A percentile compares a stretch with the other conserved stretches of the same genome.
Evolutionary conservation across 2,888 invertebrate genomes (phyloP).

Genomic region (Pristionchus japonicus): DNA sequence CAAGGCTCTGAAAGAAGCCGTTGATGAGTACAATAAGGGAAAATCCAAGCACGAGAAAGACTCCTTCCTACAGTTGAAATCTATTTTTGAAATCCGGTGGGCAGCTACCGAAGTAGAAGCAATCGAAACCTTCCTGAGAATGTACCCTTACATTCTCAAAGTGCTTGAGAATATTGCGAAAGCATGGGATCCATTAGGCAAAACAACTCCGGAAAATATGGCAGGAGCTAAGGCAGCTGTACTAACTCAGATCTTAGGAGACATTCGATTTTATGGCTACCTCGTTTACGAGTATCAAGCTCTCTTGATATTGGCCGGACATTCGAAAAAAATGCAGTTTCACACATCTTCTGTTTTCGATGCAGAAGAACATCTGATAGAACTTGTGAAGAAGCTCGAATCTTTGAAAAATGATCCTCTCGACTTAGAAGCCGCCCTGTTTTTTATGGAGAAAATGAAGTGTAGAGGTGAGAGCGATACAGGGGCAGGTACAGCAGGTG

Average conservation of each 20-base stretch:
- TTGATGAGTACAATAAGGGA: no score
- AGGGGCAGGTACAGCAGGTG: neutral
- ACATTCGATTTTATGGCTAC: neutral
- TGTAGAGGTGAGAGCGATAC: neutral
- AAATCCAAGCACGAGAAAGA: no score
- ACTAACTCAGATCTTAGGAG: neutral
- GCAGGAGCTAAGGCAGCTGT: neutral
- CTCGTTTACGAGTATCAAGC: neutral
- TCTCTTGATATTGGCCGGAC: neutral
- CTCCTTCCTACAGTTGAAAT: no score
- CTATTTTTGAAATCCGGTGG: no score
- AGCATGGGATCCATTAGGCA: no score
- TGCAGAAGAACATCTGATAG: neutral
- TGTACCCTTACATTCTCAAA: no score
- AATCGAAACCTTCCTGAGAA: no score
- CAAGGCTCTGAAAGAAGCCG: no score
- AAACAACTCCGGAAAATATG: neutral
- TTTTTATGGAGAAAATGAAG: neutral
- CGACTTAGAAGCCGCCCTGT: neutral
- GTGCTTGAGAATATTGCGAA: no score
- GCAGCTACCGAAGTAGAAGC: no score
- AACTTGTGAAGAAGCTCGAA: neutral
- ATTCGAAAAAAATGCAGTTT: neutral
- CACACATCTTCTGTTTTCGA: neutral
- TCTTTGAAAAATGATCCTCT: neutral